Percentiles rank a stretch among this genome's conserved stretches.
These are phyloP conservation scores for Trochalopteron elliotii DNA, from an alignment of 2,113 vertebrate species.

Conservation along the genomic window DNA sequence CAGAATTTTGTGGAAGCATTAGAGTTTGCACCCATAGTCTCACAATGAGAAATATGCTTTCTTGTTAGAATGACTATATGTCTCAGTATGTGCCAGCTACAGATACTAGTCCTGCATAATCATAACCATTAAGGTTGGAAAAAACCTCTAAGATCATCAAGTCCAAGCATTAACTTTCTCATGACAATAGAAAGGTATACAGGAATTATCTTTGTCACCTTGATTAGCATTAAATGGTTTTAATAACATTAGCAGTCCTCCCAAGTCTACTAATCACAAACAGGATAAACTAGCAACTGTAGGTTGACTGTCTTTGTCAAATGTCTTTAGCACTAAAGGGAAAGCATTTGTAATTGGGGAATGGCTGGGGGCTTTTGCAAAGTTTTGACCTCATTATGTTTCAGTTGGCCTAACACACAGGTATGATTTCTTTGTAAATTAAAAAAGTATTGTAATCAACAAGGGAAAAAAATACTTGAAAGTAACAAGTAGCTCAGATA, in stretches of 20 bases:
- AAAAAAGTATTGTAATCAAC: constrained; percentile 60
- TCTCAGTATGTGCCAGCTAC: background rate
- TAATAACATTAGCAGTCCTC: background rate
- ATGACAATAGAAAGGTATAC: background rate
- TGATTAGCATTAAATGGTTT: background rate
- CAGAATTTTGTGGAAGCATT: background rate
- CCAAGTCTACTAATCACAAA: background rate
- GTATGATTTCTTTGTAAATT: constrained; percentile 66
- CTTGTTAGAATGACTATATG: background rate
- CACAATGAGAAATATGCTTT: background rate
- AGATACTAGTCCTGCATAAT: background rate
- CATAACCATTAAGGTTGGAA: background rate
- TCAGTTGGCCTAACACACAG: constrained; percentile 46
- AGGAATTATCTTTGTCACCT: background rate
- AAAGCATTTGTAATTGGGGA: background rate
- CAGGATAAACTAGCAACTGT: background rate
- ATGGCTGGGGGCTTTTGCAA: background rate
- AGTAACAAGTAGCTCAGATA: constrained; percentile 70
- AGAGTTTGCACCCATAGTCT: background rate
- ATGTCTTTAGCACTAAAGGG: background rate
- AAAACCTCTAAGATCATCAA: background rate
- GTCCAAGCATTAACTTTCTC: background rate
- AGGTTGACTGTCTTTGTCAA: background rate
- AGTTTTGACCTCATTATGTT: constrained; percentile 31
- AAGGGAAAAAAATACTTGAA: constrained; percentile 39